Conservation (phyloP, 2,797 vertebrate genomes). For the Loriculus beryllinus region DNA sequence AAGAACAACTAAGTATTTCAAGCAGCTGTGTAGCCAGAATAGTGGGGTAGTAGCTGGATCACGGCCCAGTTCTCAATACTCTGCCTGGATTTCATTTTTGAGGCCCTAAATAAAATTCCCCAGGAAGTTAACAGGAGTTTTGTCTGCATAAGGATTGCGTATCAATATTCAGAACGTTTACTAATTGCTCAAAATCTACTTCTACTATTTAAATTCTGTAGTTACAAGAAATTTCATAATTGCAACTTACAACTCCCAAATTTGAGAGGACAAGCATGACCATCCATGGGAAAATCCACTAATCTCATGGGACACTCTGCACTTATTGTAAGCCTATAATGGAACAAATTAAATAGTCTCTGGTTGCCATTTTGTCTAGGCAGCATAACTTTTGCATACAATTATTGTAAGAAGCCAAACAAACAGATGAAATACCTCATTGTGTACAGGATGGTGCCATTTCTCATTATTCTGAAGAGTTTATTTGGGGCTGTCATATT, state of each 20-base stretch:
- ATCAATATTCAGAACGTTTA: conserved; percentile 20
- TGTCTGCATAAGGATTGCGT: conserved; percentile 22
- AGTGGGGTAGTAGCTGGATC: not conserved
- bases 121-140: conserved; percentile 55
- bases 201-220: conserved; percentile 49
- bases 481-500: conserved; percentile 99
- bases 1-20: not conserved
- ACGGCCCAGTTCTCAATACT: not conserved
- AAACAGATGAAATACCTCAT: conserved; percentile 86
- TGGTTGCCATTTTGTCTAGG: conserved; percentile 54
- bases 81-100: not conserved
- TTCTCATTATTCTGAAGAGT: conserved; percentile 98
- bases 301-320: conserved; percentile 98
- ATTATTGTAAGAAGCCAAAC: conserved; percentile 12
- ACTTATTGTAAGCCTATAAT: conserved; percentile 92
- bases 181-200: conserved; percentile 32
- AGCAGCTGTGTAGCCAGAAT: not conserved
- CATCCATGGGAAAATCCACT: conserved; percentile 98
- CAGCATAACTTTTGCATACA: conserved; percentile 55
- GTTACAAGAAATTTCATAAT: conserved; percentile 64
- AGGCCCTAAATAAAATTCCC: not conserved
- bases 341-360: conserved; percentile 70
- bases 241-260: conserved; percentile 97
- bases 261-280: conserved; percentile 95
- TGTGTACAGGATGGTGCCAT: conserved; percentile 96